Base-by-base conservation (phyloP, 1,140 invertebrate genomes). In the Brachionus asplanchnoidis region DNA sequence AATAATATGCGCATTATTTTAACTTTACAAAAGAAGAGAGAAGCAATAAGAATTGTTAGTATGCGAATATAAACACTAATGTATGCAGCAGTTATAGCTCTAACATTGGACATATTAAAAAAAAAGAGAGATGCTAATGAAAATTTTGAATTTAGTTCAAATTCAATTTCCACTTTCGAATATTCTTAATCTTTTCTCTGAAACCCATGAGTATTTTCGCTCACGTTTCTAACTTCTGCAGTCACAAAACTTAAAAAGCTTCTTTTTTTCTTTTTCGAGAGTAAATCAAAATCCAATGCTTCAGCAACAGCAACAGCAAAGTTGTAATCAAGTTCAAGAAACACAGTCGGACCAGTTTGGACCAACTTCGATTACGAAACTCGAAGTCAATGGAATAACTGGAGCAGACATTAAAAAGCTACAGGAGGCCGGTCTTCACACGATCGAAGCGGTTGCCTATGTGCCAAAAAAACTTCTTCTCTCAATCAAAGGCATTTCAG, bases 361-460 rank as follows among this genome's bases (percentile, higher is more conserved):
- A 12, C 84, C 84, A 9, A 56, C 36, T 42, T 60, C 46, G 65
- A 53, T 85, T 3, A 82, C 75, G 3, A 70, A 83, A 50, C 60
- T 85, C 8, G 85, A 92, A 90, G 89, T 88, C 65, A 87, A 89
- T 87, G 96, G 95, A 17, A 96, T 99, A 23, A 94, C 93, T 87
- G 91, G 93, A 44, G 92, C 92, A 17, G 97, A 99, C 90, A 93
- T 99, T 4, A 97, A 97, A 89, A 97, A 98, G 87, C 90, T 99
- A 14, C 92, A 94, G 89, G 96, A 98, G 88, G 93, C 93, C 85
- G 97, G 97, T 12, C 97, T 93, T 87, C 93, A 96, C 87, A 99
- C 98, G 0, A 94, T 99, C 0, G 97, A 99, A 90, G 93, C 97
- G 1, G 93, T 99, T 23, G 97, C 97, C 6, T 98, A 94, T 92